Conservation (phyloP, 2,113 vertebrate species). For the Stomatorhinus ivindoensis region DNA sequence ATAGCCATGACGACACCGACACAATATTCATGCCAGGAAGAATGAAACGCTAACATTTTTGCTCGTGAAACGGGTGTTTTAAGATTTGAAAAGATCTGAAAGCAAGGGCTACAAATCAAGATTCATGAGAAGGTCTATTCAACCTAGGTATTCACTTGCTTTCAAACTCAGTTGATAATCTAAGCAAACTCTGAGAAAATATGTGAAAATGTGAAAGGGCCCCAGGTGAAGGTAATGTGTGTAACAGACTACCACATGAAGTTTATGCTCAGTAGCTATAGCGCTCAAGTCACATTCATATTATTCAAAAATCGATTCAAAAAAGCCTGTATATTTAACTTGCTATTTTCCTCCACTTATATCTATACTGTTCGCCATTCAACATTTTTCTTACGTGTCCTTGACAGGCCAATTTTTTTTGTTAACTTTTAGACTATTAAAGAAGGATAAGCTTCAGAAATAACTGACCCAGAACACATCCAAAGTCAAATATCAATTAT, state of each 20-base stretch:
- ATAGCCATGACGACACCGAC: neutral
- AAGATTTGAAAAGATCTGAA: neutral
- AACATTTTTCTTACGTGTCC: neutral
- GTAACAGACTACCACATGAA: neutral
- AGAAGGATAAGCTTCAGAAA: slow-evolving; percentile 4
- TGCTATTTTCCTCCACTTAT: neutral
- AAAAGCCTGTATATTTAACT: neutral
- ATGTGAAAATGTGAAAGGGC: neutral
- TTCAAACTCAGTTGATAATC: neutral
- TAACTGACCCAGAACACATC: slow-evolving; percentile 2
- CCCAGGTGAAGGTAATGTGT: neutral
- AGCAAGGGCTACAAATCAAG: neutral
- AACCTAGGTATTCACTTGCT: neutral
- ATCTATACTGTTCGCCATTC: neutral
- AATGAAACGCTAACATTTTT: neutral
- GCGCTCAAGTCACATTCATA: neutral
- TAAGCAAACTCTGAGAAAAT: neutral
- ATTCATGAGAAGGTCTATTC: neutral
- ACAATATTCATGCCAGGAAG: neutral
- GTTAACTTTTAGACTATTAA: slow-evolving; percentile 1
- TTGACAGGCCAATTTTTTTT: slow-evolving; percentile 4
- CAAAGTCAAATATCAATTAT: slow-evolving; percentile 11
- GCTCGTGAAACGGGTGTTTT: neutral
- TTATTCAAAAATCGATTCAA: neutral
- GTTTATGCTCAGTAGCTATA: neutral